Percentiles rank a stretch among this genome's conserved stretches.
Evolutionary conservation across 2,113 vertebrate genomes (phyloP).

Genomic region (Hemicordylus capensis): DNA sequence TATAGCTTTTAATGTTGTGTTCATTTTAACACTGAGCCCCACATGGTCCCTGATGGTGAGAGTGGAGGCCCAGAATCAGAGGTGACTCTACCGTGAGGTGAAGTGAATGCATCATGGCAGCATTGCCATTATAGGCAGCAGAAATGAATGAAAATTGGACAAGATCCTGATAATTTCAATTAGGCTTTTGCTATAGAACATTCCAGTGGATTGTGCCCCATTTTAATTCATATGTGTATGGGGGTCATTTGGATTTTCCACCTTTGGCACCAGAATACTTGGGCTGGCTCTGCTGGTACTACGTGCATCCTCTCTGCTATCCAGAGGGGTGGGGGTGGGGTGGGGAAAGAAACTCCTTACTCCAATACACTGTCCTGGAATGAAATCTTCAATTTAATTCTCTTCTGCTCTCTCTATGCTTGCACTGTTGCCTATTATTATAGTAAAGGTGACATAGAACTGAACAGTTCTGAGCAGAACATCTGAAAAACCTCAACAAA

Average conservation of each 20-base stretch:
- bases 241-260: background rate
- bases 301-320: background rate
- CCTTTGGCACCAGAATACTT: too few relatives aligned
- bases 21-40: constrained; percentile 58
- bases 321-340: background rate
- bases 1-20: constrained; percentile 57
- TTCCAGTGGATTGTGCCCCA: background rate
- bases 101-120: background rate
- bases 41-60: constrained; percentile 19
- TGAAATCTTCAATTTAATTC: background rate
- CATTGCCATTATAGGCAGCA: background rate
- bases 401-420: background rate
- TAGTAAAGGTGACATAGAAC: background rate
- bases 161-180: background rate
- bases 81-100: background rate
- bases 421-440: background rate
- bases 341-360: background rate
- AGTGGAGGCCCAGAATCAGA: background rate
- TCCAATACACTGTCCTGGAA: background rate
- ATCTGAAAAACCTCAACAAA: background rate
- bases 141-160: too few relatives aligned
- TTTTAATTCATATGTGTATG: background rate
- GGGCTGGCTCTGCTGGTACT: background rate
- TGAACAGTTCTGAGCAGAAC: background rate
- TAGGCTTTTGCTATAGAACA: background rate